Percentiles rank a stretch among this genome's conserved stretches.
These are phyloP conservation scores for Mesoligia furuncula DNA, from an alignment of 2,888 invertebrate genomes.

Conservation along the genomic window DNA sequence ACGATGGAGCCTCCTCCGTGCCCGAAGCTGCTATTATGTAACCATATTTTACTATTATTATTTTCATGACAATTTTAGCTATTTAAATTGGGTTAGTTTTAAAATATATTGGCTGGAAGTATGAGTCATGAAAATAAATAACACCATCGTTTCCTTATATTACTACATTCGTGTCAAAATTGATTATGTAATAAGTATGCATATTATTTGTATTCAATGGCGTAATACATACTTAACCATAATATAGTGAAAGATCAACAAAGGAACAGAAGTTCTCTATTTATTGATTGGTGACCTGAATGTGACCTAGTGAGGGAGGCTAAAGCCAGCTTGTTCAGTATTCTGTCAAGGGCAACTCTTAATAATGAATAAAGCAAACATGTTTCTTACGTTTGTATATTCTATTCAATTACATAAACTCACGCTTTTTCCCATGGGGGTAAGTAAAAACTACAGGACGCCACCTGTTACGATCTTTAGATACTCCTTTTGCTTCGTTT, in stretches of 20 bases:
- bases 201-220: background rate
- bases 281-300: conserved; percentile 39
- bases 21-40: conserved; percentile 69
- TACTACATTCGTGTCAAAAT: background rate
- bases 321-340: background rate
- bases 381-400: background rate
- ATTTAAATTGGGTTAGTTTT: background rate
- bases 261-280: conserved; percentile 6
- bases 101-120: conserved; percentile 2
- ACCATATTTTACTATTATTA: conserved; percentile 29
- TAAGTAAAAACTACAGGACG: background rate
- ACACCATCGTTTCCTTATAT: conserved; percentile 30
- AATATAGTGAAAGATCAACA: background rate
- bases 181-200: background rate
- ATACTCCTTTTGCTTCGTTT: background rate
- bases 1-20: conserved; percentile 86
- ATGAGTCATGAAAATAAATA: conserved; percentile 7
- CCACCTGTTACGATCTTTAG: background rate
- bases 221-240: background rate
- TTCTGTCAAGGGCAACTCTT: conserved; percentile 7
- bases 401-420: background rate
- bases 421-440: background rate
- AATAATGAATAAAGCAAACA: conserved; percentile 1
- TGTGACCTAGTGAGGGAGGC: conserved; percentile 12
- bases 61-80: conserved; percentile 16